phyloP scores from a whole-genome alignment of 2,888 invertebrate genomes.

The Proisotoma minuta region DNA sequence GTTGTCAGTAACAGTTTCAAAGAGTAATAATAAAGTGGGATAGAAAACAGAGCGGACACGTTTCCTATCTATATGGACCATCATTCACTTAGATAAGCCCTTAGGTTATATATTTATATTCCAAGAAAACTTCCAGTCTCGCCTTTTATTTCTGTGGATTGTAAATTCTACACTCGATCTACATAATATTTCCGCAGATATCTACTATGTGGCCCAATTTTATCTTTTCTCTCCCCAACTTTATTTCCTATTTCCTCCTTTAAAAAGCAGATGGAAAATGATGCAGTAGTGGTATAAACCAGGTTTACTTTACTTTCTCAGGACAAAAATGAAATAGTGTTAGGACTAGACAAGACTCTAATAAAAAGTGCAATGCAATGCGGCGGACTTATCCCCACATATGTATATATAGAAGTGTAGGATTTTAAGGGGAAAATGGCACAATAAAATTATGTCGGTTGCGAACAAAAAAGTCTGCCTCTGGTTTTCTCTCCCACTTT shows the following conservation, averaged over 20 bases:
- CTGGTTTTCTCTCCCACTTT: background rate
- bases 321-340: too few relatives aligned
- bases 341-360: background rate
- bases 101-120: background rate
- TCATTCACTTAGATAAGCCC: too few relatives aligned
- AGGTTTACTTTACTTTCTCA: background rate
- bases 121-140: background rate
- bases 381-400: too few relatives aligned
- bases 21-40: background rate
- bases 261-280: conserved; percentile 15
- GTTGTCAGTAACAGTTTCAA: background rate
- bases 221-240: background rate
- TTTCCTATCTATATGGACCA: background rate
- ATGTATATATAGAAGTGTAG: too few relatives aligned
- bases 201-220: background rate
- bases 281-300: background rate
- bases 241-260: conserved; percentile 8
- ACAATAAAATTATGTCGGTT: background rate
- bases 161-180: conserved; percentile 6
- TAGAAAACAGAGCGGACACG: background rate
- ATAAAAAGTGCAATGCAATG: too few relatives aligned
- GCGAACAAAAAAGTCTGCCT: background rate
- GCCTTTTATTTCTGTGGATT: background rate
- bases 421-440: background rate
- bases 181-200: background rate